Percentiles rank a stretch among this genome's conserved stretches.
These are phyloP conservation scores for Phylloscopus whistleri DNA, from an alignment of 2,113 vertebrate genomes.

Conservation along the genomic window DNA sequence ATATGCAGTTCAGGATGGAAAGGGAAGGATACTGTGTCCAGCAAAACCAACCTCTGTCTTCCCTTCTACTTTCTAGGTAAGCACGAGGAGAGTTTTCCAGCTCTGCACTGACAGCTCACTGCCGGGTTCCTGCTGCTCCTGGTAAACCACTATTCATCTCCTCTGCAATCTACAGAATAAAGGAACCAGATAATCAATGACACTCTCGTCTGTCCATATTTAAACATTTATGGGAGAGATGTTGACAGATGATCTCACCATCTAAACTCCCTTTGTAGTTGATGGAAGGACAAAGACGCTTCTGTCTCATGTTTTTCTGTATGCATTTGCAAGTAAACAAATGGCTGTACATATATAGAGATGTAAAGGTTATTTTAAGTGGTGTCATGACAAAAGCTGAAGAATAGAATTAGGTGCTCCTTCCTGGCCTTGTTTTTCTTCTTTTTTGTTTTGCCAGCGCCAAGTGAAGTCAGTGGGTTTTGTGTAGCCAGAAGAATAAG, in stretches of 20 bases:
- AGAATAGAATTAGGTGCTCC: not conserved
- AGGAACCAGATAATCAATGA: constrained; percentile 24
- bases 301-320: not conserved
- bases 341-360: not conserved
- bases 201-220: constrained; percentile 27
- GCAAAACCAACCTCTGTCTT: not conserved
- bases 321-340: not conserved
- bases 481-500: not conserved
- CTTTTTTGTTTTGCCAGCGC: not conserved
- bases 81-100: not conserved
- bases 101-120: not conserved
- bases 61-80: not conserved
- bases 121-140: not conserved
- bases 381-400: not conserved
- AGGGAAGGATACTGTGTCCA: not conserved
- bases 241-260: constrained; percentile 50
- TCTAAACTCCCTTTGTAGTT: constrained; percentile 27
- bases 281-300: not conserved
- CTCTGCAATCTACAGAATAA: not conserved
- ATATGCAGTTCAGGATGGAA: not conserved
- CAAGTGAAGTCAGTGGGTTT: not conserved
- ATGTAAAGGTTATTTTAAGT: not conserved
- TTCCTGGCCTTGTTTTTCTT: not conserved
- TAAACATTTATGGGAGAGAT: constrained; percentile 26
- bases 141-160: not conserved